Percentiles rank a stretch among this genome's conserved stretches.
Conservation (phyloP, 2,888 invertebrate genomes). For the Luffia ferchaultella region DNA sequence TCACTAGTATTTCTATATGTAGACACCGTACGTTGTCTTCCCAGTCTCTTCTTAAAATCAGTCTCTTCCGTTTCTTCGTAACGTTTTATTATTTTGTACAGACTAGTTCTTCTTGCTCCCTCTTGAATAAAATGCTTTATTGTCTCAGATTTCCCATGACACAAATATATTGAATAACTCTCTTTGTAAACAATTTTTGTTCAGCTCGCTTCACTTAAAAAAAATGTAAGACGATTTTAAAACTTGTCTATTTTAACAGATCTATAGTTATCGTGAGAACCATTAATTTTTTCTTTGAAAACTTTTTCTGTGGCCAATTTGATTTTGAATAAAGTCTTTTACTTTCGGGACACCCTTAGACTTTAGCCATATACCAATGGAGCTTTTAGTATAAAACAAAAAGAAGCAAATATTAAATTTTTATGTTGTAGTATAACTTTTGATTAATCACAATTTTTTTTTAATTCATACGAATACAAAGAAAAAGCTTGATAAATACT, state of each 20-base stretch:
- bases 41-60: neutral
- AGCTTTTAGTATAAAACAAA: no score
- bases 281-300: neutral
- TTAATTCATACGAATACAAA: no score
- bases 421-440: no score
- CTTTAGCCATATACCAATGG: no score
- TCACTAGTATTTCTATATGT: neutral
- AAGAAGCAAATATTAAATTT: no score
- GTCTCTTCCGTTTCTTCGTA: neutral
- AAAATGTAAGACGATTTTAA: neutral
- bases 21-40: neutral
- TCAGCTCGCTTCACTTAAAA: neutral
- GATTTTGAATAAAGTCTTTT: neutral
- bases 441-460: no score
- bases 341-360: neutral
- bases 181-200: neutral
- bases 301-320: neutral
- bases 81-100: neutral
- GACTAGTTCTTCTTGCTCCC: neutral
- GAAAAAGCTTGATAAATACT: no score
- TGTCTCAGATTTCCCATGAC: neutral
- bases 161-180: neutral
- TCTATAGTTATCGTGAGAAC: neutral
- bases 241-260: neutral
- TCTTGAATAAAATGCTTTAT: neutral